These are phyloP conservation scores for Oophaga pumilio DNA, from an alignment of 2,113 vertebrate species.

Conservation along the genomic window DNA sequence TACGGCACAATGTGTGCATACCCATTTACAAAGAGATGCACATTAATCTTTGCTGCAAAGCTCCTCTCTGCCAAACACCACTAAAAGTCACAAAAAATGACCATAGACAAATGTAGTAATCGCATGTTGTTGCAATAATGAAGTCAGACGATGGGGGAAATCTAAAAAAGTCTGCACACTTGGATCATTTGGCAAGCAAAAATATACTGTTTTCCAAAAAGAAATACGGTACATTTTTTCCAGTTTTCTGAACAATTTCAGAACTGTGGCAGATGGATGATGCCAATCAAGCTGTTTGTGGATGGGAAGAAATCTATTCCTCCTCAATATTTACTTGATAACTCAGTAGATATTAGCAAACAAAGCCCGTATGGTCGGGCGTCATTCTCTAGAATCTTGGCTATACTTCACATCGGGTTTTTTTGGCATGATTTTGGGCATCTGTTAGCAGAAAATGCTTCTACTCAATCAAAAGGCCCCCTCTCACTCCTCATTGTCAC, in stretches of 20 bases:
- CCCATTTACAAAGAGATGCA: not conserved
- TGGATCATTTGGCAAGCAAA: not conserved
- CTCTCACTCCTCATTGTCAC: not conserved
- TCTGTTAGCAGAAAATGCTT: constrained; percentile 22
- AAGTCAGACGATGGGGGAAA: not conserved
- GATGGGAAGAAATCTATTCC: constrained; percentile 2
- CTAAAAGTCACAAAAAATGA: not conserved
- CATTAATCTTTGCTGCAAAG: not conserved
- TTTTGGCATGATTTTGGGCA: constrained; percentile 23
- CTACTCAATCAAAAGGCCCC: not conserved
- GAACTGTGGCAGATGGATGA: not conserved
- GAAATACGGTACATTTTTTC: not conserved
- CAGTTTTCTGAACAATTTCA: not conserved
- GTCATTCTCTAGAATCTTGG: constrained; percentile 13
- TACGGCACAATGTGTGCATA: too few relatives aligned
- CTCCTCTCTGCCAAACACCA: not conserved
- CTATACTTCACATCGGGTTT: not conserved
- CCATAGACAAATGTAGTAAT: not conserved
- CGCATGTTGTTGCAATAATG: not conserved
- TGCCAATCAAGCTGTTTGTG: not conserved
- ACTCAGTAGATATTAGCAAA: constrained; percentile 42
- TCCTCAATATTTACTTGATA: constrained; percentile 39
- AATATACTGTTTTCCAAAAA: not conserved
- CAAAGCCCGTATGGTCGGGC: not conserved
- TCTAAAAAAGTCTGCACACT: not conserved